Base-by-base conservation (phyloP, 2,888 invertebrate genomes). In the Drosophila histrio region DNA sequence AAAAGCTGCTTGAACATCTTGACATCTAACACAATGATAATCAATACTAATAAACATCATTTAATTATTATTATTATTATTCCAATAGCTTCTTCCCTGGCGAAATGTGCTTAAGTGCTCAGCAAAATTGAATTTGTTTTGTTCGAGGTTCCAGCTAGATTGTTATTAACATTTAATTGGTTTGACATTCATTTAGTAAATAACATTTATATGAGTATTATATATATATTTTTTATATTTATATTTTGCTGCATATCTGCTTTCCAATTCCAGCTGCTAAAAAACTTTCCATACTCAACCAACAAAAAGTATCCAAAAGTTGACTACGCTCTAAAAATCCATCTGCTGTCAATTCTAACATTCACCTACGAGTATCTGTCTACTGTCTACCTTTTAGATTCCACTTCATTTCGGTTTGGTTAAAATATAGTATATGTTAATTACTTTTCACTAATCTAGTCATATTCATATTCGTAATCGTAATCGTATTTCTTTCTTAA, bases 61-160 rank as follows among this genome's bases (percentile, higher is more conserved):
- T 43, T 26, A 60, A 53, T 47, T 49, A 36, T 24, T n/a, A n/a
- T n/a, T n/a, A n/a, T n/a, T n/a, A n/a, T n/a, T n/a, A n/a, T n/a
- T n/a, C n/a, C n/a, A 17, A 2, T 39, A 17, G 28, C 22, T 59
- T 13, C 22, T 59, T 9, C 43, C 41, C 43, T 41, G 28, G 34
- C 52, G 36, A 50, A 26, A 30, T 58, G 54, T 58, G 54, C 77
- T 73, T 72, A 64, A 72, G 82, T 86, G 79, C 71, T 84, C 84
- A 77, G 78, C 70, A 70, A 80, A 81, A 66, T 56, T 78, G 50
- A 70, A 44, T 53, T 61, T 62, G 24, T 60, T 19, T 49, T 49
- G 22, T 57, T 22, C 39, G 52, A 38, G 50, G 36, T 50, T 22
- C 24, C 7, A 26, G 26, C 38, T 52, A 38, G n/a, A 26, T 53